Conservation (phyloP, 1,140 invertebrate species). For the Orchestia grillus region DNA sequence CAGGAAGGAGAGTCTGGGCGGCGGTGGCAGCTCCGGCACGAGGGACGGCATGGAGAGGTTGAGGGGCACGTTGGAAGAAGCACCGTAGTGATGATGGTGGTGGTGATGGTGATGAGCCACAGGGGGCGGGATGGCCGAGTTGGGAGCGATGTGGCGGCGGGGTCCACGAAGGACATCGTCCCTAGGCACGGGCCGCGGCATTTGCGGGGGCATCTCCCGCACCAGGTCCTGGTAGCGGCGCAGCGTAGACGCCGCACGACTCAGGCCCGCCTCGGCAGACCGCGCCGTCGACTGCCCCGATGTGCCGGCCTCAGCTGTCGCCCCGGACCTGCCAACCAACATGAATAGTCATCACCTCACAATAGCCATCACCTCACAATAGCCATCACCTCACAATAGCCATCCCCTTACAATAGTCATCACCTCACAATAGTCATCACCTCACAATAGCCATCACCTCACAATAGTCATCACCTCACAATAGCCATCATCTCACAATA, state of each 20-base stretch:
- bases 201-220: not conserved
- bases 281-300: not conserved
- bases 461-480: too few species aligned
- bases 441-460: too few species aligned
- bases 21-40: conserved; percentile 65
- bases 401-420: too few species aligned
- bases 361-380: too few species aligned
- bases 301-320: not conserved
- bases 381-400: too few species aligned
- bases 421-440: too few species aligned
- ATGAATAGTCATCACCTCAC: not conserved
- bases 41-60: conserved; percentile 63
- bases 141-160: not conserved
- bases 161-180: not conserved
- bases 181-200: not conserved
- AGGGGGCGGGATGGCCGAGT: not conserved
- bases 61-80: conserved; percentile 33
- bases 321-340: not conserved
- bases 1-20: conserved; percentile 63
- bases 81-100: conserved; percentile 27
- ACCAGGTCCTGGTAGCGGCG: not conserved
- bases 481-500: too few species aligned
- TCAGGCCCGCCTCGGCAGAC: too few species aligned
- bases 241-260: too few species aligned
- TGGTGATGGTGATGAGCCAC: conserved; percentile 44